These are phyloP conservation scores for Hirundichthys speculiger DNA, from an alignment of 2,113 vertebrate species.

Conservation along the genomic window DNA sequence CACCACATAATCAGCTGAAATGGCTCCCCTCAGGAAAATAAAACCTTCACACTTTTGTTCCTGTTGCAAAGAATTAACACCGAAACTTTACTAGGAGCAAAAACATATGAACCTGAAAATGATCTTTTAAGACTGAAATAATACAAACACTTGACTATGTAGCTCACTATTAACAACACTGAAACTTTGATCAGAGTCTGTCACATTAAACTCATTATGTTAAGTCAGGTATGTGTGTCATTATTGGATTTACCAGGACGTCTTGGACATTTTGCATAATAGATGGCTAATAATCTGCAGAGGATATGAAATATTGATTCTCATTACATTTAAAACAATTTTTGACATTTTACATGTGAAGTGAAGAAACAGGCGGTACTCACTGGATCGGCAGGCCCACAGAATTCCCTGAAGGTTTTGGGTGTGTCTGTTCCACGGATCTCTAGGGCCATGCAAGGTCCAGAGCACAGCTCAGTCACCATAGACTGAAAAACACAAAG, in stretches of 20 bases:
- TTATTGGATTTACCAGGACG: neutral
- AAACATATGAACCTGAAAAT: too few relatives aligned
- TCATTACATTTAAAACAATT: neutral
- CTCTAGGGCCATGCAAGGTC: constrained; percentile 92
- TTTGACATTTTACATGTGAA: constrained; percentile 4
- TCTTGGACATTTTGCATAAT: neutral
- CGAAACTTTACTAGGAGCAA: neutral
- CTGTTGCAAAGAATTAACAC: too few relatives aligned
- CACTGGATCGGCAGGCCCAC: constrained; percentile 94
- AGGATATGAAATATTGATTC: neutral
- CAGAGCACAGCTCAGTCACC: constrained; percentile 91
- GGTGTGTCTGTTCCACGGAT: constrained; percentile 81
- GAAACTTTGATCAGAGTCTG: constrained; percentile 1
- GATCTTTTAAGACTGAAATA: neutral
- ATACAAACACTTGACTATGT: neutral
- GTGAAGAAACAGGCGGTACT: constrained; percentile 70
- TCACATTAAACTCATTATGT: neutral
- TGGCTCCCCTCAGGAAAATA: too few relatives aligned
- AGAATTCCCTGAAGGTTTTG: constrained; percentile 90
- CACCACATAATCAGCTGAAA: too few relatives aligned
- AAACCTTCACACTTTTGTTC: too few relatives aligned
- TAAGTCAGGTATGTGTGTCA: neutral
- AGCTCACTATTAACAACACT: neutral
- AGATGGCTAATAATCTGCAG: constrained; percentile 2
- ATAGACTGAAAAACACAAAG: constrained; percentile 80